Evolutionary conservation across 2,797 vertebrate genomes (phyloP), one percentile per base, ranked within the genome.

Genomic region (Pangasius larnaudii): DNA sequence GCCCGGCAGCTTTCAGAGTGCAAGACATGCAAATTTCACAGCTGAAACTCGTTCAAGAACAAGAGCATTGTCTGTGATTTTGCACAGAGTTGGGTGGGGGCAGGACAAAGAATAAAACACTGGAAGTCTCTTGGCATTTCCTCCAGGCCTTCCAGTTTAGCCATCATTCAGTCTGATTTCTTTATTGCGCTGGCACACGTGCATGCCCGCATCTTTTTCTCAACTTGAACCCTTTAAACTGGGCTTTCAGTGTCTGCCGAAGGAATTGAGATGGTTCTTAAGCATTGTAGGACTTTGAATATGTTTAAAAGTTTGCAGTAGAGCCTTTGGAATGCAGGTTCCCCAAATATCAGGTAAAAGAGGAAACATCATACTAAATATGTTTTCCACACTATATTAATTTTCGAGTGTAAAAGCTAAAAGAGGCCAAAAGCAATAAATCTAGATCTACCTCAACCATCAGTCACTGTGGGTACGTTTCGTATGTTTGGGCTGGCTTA

Each of bases 41-140:
- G 88, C 85, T 30, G 49, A 86, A 86, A 56, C 42, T 53, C 9
- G 24, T 90, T n/a, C 69, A 30, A 82, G 82, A 85, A 22, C 51
- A 65, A 74, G 53, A n/a, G 22, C 69, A 8, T 56, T 10, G 81
- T 36, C 88, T 39, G 39, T 53, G 30, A 46, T 77, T 82, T 77
- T 36, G 71, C 58, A 69, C 42, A 8, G 74, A 63, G 33, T 1
- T 2, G 53, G 24, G 18, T 69, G n/a, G 36, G 27, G 71, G 39
- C 63, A 69, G 77, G 58, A 86, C 77, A 81, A n/a, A n/a, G 61
- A 24, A 85, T 67, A 69, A 69, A 72, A 30, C 46, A 33, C 30
- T 67, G 53, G 39, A 36, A 56, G 65, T 86, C 75, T 88, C 8
- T 39, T 30, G 24, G n/a, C 71, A 71, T 61, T 83, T 63, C 53